A percentile compares a stretch with the other conserved stretches of the same genome.
These are phyloP conservation scores for Drosophila nigricruria DNA, from an alignment of 2,888 invertebrate genomes.

Conservation along the genomic window DNA sequence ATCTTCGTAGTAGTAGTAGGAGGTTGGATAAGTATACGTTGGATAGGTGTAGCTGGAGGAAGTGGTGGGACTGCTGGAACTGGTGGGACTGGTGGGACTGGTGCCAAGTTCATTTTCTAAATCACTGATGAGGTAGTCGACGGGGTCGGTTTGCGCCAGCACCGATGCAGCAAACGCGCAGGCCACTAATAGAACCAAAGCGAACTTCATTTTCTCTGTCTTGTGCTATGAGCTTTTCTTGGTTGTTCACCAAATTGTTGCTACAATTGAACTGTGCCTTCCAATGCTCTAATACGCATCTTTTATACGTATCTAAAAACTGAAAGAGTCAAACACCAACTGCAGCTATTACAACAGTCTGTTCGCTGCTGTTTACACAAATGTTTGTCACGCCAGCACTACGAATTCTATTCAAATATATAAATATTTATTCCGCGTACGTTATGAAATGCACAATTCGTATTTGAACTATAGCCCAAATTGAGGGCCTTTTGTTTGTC, in stretches of 20 bases:
- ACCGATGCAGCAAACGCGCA: conserved; percentile 23
- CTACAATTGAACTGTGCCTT: conserved; percentile 55
- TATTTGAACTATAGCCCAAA: conserved; percentile 32
- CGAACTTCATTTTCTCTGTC: conserved; percentile 56
- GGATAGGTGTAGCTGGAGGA: background rate
- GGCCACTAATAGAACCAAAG: conserved; percentile 43
- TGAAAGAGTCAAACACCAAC: background rate
- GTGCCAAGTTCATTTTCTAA: background rate
- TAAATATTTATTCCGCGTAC: conserved; percentile 31
- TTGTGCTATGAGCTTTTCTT: conserved; percentile 13
- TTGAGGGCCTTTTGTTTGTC: conserved; percentile 29
- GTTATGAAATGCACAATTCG: conserved; percentile 46
- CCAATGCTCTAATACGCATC: conserved; percentile 15
- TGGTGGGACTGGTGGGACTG: background rate
- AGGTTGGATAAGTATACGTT: background rate
- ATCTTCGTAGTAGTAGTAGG: background rate
- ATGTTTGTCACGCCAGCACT: conserved; percentile 17
- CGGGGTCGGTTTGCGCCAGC: background rate
- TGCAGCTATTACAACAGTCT: conserved; percentile 37
- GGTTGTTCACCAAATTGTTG: conserved; percentile 37
- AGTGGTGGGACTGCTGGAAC: background rate
- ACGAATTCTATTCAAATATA: conserved; percentile 17
- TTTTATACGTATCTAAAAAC: conserved; percentile 54
- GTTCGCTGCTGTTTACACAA: conserved; percentile 18
- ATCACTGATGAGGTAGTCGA: background rate